Conservation (phyloP, 2,888 invertebrate species). For the Nomada hirtipes region DNA sequence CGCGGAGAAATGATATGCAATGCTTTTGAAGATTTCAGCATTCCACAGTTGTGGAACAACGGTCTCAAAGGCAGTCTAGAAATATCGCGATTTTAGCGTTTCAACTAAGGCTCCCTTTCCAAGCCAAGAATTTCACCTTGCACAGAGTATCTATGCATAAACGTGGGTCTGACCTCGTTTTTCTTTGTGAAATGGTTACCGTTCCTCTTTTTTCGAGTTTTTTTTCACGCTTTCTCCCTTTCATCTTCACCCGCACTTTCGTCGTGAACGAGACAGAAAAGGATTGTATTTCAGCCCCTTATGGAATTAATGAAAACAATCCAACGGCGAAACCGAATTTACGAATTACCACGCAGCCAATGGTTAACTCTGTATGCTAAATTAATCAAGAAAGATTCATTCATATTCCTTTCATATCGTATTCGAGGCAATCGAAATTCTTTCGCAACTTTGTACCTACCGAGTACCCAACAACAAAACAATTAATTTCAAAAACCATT, state of each 20-base stretch:
- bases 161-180: slow-evolving; percentile 61
- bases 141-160: slow-evolving; percentile 24
- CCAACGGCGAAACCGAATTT: not conserved
- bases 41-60: not conserved
- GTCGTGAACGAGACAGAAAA: slow-evolving; percentile 8
- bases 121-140: slow-evolving; percentile 33
- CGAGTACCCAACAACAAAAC: too few relatives aligned
- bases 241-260: slow-evolving; percentile 1
- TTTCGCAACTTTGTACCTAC: too few relatives aligned
- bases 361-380: too few relatives aligned
- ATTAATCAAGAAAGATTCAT: too few relatives aligned
- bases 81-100: slow-evolving; percentile 17
- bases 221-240: slow-evolving; percentile 27
- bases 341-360: not conserved
- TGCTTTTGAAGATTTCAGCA: not conserved
- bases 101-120: slow-evolving; percentile 11
- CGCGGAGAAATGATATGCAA: not conserved
- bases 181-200: slow-evolving; percentile 64
- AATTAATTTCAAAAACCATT: too few relatives aligned
- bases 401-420: too few relatives aligned
- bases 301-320: slow-evolving; percentile 7
- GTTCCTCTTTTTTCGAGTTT: slow-evolving; percentile 41
- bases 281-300: not conserved
- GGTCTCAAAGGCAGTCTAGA: slow-evolving; percentile 7
- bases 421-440: too few relatives aligned